Base-by-base conservation (phyloP, 2,888 invertebrate species). In the Oxytorus armatus region DNA sequence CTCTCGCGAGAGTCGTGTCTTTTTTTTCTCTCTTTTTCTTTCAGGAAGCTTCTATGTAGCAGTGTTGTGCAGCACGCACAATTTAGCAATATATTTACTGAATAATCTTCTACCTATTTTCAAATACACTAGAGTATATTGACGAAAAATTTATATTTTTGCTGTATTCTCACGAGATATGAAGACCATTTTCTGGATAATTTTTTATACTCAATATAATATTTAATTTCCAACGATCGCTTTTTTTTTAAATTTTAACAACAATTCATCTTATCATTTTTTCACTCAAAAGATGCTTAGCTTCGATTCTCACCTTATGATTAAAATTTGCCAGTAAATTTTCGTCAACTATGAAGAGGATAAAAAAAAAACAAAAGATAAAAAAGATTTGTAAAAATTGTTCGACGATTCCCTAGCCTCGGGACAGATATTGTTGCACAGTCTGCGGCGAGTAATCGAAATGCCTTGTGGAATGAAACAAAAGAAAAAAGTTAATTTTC, bases 41-140 rank as follows among this genome's bases (percentile, higher is more conserved):
- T 77, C 89, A 89, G 89, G 89, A 85, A 88, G 87, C 87, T 88
- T 88, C 86, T 85, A 73, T 86, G 81, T 88, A 85, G 85, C 86
- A 82, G 86, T 83, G 77, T 85, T 81, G 82, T 83, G 86, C 85
- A 79, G 65, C 85, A 83, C 78, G 85, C 85, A 85, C 86, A 85
- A 83, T 73, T 76, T 80, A 77, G 53, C 73, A 53, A 75, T 69
- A 63, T 44, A 42, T 25, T 29, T 21, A 47, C 36, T 4, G 42
- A 42, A 21, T 61, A 21, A 42, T 23, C 42, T 21, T 61, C 23
- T n/a, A 53, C 53, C 2, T 53, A 53, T 53, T 53, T 61, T 61
- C 7, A 61, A 11, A 42, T 61, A 11, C 11, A 36, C 36, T 57
- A 57, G 33, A 57, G 33, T 57, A 57, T 0, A 53, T 53, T 33